Conservation (phyloP, 2,113 vertebrate species). For the Anolis carolinensis region DNA sequence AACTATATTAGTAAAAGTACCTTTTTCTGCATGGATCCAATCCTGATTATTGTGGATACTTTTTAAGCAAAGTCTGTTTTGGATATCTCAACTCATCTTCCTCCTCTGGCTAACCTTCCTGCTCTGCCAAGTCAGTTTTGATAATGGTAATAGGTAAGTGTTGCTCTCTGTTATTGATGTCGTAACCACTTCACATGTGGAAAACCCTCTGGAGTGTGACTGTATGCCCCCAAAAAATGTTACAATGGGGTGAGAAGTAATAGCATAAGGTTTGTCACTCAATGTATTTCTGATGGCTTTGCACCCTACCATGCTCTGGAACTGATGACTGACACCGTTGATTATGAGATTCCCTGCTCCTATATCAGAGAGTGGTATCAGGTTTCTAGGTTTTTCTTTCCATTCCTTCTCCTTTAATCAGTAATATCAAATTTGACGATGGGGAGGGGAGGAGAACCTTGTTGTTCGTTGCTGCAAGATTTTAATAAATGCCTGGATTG, state of each 20-base stretch:
- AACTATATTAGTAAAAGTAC: no score
- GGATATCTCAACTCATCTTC: neutral
- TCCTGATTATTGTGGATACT: no score
- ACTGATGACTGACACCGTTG: neutral
- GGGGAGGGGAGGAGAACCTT: neutral
- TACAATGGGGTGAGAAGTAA: neutral
- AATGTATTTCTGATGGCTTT: neutral
- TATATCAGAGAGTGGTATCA: neutral
- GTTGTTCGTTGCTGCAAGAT: neutral
- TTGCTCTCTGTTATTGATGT: neutral
- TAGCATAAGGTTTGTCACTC: neutral
- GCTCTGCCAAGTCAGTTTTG: neutral
- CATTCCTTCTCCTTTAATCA: neutral
- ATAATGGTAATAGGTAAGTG: neutral
- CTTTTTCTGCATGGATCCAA: neutral
- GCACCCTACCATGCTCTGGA: neutral
- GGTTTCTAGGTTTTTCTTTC: neutral
- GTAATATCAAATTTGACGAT: neutral
- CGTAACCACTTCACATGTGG: neutral
- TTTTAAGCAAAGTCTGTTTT: neutral
- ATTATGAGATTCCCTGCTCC: neutral
- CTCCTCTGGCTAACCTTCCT: neutral
- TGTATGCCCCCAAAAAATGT: neutral
- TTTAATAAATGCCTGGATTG: neutral
- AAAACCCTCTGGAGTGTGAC: neutral